Base-by-base conservation (phyloP, 2,888 invertebrate genomes). In the Philonicus albiceps region DNA sequence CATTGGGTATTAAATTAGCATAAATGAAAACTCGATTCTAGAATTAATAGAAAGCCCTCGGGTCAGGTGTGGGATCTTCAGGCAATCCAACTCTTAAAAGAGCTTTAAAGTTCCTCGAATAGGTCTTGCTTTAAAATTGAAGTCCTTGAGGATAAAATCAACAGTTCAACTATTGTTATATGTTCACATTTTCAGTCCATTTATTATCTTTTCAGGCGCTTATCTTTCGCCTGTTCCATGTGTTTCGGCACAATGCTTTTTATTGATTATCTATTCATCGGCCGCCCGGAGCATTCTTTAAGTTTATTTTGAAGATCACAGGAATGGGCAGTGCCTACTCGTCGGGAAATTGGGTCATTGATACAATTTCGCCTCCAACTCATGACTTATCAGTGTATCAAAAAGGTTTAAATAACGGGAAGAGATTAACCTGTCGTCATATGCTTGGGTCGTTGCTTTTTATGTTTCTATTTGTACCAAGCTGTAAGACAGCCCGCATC, bases 351-450 rank as follows among this genome's bases (percentile, higher is more conserved):
- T 27, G 83, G 83, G 83, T 72, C 83, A 72, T 37, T 34, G 72
- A 83, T 83, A 83, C 64, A 83, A 83, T 64, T 83, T 40, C 72
- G 83, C 34, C 74, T 83, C 80, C 53, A 64, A 37, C 83, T 64
- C 83, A 43, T 83, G 83, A 83, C 83, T 83, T 83, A 83, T 83
- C 83, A 83, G 83, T 83, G 72, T 83, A 83, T 83, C 83, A 83
- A 64, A n/a, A 49, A 64, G 72, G 37, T 72, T 37, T 40, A 83
- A 34, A 83, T 72, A 83, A 72, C 64, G 64, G 49, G 64, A 64
- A 72, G 49, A 80, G 83, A 64, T n/a, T 34, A 83, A 83, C 83
- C 83, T 83, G 83, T 64, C 83, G 83, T 83, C 83, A 80, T 43
- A 80, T 80, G 83, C 22, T 83, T 11, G 64, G 83, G 34, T 72